Evolutionary conservation across 2,113 vertebrate species (phyloP).

Genomic region (Carassius gibelio): DNA sequence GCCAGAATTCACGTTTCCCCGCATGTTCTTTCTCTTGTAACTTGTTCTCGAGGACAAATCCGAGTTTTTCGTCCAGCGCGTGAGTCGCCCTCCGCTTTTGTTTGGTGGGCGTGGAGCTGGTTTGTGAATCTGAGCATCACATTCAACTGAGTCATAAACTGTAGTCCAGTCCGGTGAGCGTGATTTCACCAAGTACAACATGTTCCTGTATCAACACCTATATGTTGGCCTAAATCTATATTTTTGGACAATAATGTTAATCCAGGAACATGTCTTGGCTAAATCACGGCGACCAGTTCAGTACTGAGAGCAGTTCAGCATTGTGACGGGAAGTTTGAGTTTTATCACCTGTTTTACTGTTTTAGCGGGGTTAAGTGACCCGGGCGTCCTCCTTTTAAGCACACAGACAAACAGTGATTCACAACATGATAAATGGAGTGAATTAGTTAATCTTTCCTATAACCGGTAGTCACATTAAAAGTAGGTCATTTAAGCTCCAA

Average conservation of each 20-base stretch:
- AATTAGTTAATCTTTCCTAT: background rate
- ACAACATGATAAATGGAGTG: background rate
- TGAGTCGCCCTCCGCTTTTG: background rate
- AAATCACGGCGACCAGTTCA: background rate
- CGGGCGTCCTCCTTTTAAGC: background rate
- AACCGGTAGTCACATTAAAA: background rate
- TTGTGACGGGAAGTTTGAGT: background rate
- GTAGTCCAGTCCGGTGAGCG: too few relatives aligned
- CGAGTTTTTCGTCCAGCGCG: background rate
- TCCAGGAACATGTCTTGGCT: too few relatives aligned
- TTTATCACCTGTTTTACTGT: background rate
- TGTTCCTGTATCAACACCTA: too few relatives aligned
- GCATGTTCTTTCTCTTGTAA: slow-evolving; percentile 29
- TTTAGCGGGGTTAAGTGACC: background rate
- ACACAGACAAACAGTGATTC: background rate
- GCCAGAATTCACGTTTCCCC: accelerated
- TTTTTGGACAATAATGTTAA: too few relatives aligned
- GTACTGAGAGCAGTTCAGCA: background rate
- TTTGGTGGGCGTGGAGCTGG: background rate
- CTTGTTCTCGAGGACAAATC: background rate
- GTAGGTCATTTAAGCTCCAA: background rate
- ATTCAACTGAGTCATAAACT: background rate
- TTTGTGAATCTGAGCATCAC: background rate
- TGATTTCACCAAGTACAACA: too few relatives aligned
- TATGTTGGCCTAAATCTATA: too few relatives aligned